Conservation (phyloP, 2,113 vertebrate species). For the Apeltes quadracus region DNA sequence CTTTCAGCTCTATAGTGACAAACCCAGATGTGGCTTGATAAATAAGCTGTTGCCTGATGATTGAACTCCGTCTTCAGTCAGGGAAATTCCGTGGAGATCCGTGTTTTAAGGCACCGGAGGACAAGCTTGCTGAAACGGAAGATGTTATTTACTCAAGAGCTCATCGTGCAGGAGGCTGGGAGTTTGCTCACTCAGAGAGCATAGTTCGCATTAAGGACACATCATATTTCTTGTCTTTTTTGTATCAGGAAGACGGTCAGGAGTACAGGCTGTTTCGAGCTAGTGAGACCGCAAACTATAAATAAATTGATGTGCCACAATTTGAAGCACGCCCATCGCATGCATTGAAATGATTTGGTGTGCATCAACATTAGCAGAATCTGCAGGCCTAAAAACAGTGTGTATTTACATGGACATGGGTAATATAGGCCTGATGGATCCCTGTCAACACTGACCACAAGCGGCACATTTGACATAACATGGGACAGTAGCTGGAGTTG, state of each 20-base stretch:
- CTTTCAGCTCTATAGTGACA: slow-evolving; percentile 51
- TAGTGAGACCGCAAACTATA: slow-evolving; percentile 65
- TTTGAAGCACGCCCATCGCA: slow-evolving; percentile 67
- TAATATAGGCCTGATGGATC: slow-evolving; percentile 45
- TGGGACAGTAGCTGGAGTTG: background rate
- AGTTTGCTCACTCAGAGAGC: slow-evolving; percentile 27
- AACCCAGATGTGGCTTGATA: slow-evolving; percentile 76
- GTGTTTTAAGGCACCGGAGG: slow-evolving; percentile 50
- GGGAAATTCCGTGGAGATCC: slow-evolving; percentile 62
- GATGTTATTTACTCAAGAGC: slow-evolving; percentile 52
- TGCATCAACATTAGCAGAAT: slow-evolving; percentile 54
- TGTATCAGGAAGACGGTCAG: slow-evolving; percentile 74
- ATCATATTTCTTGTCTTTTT: slow-evolving; percentile 77
- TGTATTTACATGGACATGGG: slow-evolving; percentile 55
- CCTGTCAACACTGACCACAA: slow-evolving; percentile 36
- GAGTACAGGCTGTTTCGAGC: slow-evolving; percentile 37
- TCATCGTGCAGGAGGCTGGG: slow-evolving; percentile 22
- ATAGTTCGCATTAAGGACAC: slow-evolving; percentile 73
- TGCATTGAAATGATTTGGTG: slow-evolving; percentile 70
- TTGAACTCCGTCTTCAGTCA: slow-evolving; percentile 59
- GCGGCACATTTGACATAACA: slow-evolving; percentile 24
- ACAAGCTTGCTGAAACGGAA: slow-evolving; percentile 41
- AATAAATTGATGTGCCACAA: slow-evolving; percentile 65
- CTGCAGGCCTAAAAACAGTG: slow-evolving; percentile 43
- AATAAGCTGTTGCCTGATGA: slow-evolving; percentile 61